Evolutionary conservation across 2,888 invertebrate species (phyloP), one percentile per base, ranked within the genome.

Genomic region (Congeria kusceri): DNA sequence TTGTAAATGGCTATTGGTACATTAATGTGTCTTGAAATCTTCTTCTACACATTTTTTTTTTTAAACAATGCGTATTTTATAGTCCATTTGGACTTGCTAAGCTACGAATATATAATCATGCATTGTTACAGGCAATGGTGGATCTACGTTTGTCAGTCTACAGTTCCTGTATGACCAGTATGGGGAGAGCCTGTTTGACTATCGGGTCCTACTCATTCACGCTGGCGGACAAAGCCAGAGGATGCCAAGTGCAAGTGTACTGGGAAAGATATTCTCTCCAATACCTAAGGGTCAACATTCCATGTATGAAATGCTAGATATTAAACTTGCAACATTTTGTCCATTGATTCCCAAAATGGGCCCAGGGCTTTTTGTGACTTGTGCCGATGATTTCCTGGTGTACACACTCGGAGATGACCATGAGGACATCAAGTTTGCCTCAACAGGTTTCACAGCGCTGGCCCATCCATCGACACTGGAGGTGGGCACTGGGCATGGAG

Each of bases 151-250:
- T 74, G 86, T 90, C 59, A 91, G 91, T 3, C 80, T 94, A 62
- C 75, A 86, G 11, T 77, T 88, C 56, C 86, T 94, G 70, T 71
- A 87, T 3, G 53, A 86, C 11, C 70, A 86, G 20, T 92, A 91
- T 83, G 91, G 91, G 11, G 87, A 87, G 7, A 79, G 84, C 23
- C 77, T 94, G 61, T 89, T 84, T 73, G 57, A 75, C 4, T 86
- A 81, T 82, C 87, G 89, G 62, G 87, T 94, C 1, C 86, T 94
- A 13, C 86, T 94, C 18, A 93, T 94, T 25, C 94, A 93, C 85
- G 93, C 94, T 61, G 94, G 94, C 15, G 94, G 94, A 1, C 92
- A 92, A 85, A 94, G 94, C 77, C 93, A 94, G 86, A 86, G 94
- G n/a, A 90, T 94, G 83, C 94, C 94, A 9, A 94, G 93, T 76